These are phyloP conservation scores for Drosophila fungiperda DNA, from an alignment of 2,888 invertebrate genomes.

Conservation along the genomic window DNA sequence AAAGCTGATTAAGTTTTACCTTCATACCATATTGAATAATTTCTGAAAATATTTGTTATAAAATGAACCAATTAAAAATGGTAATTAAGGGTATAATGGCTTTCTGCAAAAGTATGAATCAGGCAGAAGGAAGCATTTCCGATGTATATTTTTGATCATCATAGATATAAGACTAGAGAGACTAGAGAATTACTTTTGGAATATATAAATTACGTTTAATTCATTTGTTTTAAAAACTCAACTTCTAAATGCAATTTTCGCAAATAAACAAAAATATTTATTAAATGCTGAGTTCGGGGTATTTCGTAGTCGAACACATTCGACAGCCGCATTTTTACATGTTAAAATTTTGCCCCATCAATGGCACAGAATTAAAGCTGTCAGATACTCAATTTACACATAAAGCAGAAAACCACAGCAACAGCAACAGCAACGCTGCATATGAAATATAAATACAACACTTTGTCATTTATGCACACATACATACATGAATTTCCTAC, in stretches of 20 bases:
- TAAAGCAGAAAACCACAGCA: slow-evolving; percentile 27
- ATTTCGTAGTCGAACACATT: neutral
- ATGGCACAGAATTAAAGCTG: slow-evolving; percentile 11
- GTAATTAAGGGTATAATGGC: neutral
- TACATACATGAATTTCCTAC: neutral
- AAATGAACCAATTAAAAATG: neutral
- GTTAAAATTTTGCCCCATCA: slow-evolving; percentile 1
- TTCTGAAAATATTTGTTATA: neutral
- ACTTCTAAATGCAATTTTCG: neutral
- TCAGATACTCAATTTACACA: slow-evolving; percentile 21
- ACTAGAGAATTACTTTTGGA: neutral
- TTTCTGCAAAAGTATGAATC: neutral
- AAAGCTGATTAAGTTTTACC: neutral
- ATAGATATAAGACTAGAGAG: neutral
- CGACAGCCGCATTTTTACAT: neutral
- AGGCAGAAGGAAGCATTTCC: neutral
- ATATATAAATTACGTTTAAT: too few species aligned
- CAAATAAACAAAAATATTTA: neutral
- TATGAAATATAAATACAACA: slow-evolving; percentile 40
- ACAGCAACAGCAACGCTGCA: slow-evolving; percentile 24
- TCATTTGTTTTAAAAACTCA: too few species aligned
- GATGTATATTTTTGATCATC: neutral
- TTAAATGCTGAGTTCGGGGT: neutral
- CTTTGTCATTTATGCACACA: slow-evolving; percentile 11
- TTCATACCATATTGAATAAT: neutral